A percentile compares a stretch with the other conserved stretches of the same genome.
These are phyloP conservation scores for Denticeps clupeoides DNA, from an alignment of 2,797 vertebrate species.

Conservation along the genomic window DNA sequence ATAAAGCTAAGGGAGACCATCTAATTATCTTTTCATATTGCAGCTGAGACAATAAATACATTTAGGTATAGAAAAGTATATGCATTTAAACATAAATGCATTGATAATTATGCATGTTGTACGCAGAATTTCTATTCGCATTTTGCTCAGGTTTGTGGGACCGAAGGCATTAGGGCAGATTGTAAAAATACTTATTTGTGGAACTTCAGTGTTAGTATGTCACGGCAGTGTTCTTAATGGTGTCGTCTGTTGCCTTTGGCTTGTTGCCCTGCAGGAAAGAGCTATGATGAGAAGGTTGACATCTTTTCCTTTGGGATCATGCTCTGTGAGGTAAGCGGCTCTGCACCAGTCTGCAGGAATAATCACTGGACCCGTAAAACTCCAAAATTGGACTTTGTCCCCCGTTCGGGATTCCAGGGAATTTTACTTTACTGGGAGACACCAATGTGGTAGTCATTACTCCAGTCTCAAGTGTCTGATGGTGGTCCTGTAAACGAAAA, in stretches of 20 bases:
- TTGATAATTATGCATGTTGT: no score
- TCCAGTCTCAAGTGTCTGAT: constrained; percentile 14
- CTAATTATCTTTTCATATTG: no score
- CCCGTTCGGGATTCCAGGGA: constrained; percentile 12
- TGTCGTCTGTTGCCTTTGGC: neutral
- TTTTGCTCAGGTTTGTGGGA: no score
- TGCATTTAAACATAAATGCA: no score
- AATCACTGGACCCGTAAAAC: constrained; percentile 15
- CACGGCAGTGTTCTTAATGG: constrained; percentile 2
- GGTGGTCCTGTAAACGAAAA: no score
- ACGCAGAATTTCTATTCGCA: no score
- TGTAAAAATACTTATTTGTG: no score
- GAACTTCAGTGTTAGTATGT: no score
- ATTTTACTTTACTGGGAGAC: constrained; percentile 14
- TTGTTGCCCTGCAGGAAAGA: constrained; percentile 63
- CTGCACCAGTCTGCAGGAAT: constrained; percentile 5
- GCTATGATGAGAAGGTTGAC: constrained; percentile 94
- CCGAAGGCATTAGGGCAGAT: no score
- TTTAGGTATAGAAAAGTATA: no score
- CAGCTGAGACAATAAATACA: no score
- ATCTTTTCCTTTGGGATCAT: constrained; percentile 98
- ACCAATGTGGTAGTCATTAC: constrained; percentile 23
- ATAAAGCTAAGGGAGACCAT: no score
- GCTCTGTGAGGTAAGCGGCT: constrained; percentile 79
- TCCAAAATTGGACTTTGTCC: constrained; percentile 13